Base-by-base conservation (phyloP, 2,797 vertebrate genomes). In the Mastacembelus armatus region DNA sequence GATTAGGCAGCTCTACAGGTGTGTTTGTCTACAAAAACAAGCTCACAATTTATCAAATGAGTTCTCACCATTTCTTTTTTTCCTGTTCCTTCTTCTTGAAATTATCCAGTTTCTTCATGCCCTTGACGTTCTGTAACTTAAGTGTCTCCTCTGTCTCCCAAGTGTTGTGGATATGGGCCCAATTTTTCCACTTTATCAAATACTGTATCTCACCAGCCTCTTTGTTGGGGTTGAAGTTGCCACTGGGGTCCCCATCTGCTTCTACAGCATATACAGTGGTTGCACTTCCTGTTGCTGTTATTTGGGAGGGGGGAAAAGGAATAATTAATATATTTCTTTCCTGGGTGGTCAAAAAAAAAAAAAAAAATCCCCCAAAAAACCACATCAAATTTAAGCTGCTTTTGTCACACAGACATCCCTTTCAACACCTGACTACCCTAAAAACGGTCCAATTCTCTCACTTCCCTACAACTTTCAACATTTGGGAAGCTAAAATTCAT, bases 51-150 rank as follows among this genome's bases (percentile, higher is more conserved):
- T n/a, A n/a, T n/a, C 30, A 19, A 35, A 48, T 0, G 10, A n/a
- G 5, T 30, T 10, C 57, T 92, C 80, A 99, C 98, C 98, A 99
- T 89, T 93, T 94, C 89, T 94, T 98, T 80, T 88, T 96, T 75
- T 99, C 98, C 66, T 95, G 94, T 10, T 99, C 97, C 82, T 99
- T 99, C 89, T 99, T 99, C 90, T 98, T 97, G 52, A 98, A 99
- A 69, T 99, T 99, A 83, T 99, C 98, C 74, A 99, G 87, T 81
- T 99, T 99, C 90, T 99, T 99, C 97, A 99, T 98, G 83, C 98
- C 98, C 86, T 93, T 98, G 74, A 98, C 98, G 38, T 99, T 99
- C 88, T 99, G 98, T 48, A 96, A 92, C 69, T 98, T 98, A 33
- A 99, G 93, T 0, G 96, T 96, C 68, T 99, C 98, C 74, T 99